Conservation (phyloP, 2,888 invertebrate species). For the Sarcophaga carnaria region DNA sequence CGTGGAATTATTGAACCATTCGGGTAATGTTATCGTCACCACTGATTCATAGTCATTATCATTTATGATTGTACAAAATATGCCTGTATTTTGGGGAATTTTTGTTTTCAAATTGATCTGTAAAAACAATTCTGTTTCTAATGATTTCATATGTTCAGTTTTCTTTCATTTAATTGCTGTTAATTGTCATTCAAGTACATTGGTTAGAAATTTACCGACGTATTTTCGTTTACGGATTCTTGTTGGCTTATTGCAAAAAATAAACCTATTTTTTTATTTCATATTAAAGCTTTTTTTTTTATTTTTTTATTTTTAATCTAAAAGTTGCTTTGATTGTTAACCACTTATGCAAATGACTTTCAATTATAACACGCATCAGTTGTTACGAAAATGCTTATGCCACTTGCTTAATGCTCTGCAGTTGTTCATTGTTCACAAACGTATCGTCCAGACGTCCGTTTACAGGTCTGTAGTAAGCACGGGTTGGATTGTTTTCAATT, state of each 20-base stretch:
- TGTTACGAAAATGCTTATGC: constrained; percentile 46
- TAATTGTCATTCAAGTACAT: constrained; percentile 40
- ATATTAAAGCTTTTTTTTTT: not conserved
- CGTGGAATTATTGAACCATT: no score
- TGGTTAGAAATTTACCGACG: constrained; percentile 29
- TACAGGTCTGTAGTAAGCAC: not conserved
- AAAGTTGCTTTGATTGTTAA: constrained; percentile 47
- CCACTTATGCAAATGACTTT: constrained; percentile 66
- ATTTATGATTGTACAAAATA: no score
- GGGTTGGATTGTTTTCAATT: not conserved
- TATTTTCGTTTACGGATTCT: constrained; percentile 39
- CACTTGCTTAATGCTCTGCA: constrained; percentile 20
- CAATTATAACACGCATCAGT: constrained; percentile 61
- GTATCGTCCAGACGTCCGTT: constrained; percentile 30
- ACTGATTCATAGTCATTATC: no score
- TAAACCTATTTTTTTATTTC: constrained; percentile 20
- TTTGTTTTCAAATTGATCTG: no score
- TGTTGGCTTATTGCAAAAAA: constrained; percentile 8
- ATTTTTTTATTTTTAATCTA: constrained; percentile 8
- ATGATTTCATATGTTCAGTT: not conserved
- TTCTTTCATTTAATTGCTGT: not conserved
- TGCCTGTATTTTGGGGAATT: no score
- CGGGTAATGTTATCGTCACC: no score
- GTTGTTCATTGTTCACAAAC: constrained; percentile 41
- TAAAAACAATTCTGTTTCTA: no score